These are phyloP conservation scores for Bombus balteatus DNA, from an alignment of 1,140 invertebrate genomes.

Conservation along the genomic window DNA sequence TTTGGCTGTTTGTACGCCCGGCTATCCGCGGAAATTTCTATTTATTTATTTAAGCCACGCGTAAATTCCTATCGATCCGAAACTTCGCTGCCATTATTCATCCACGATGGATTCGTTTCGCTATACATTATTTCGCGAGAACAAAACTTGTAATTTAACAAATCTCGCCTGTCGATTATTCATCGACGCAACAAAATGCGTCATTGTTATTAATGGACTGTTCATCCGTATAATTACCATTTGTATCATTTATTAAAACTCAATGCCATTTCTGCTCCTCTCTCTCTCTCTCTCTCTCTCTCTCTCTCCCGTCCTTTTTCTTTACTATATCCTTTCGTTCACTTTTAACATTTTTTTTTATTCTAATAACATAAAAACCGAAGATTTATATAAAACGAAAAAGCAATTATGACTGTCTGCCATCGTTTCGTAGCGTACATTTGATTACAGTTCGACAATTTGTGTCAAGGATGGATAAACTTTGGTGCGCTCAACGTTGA, in stretches of 20 bases:
- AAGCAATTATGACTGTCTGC: neutral
- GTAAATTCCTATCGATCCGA: conserved; percentile 23
- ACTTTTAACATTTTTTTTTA: neutral
- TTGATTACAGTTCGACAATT: conserved; percentile 50
- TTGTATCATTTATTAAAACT: conserved; percentile 18
- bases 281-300: no score
- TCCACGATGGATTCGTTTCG: conserved; percentile 17
- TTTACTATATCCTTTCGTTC: neutral
- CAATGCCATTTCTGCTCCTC: neutral
- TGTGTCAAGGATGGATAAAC: conserved; percentile 64
- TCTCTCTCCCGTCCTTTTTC: neutral
- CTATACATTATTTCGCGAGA: conserved; percentile 6
- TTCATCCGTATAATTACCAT: conserved; percentile 22
- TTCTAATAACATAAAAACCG: neutral
- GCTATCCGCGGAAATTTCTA: conserved; percentile 5
- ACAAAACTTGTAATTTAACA: conserved; percentile 31
- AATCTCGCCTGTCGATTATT: conserved; percentile 30
- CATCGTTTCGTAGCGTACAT: neutral
- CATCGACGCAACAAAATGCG: conserved; percentile 20
- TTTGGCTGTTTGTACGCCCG: neutral
- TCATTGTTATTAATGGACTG: conserved; percentile 28
- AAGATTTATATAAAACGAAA: neutral
- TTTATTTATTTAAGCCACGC: conserved; percentile 34
- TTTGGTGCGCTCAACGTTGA: conserved; percentile 28
- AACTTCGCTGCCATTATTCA: conserved; percentile 28